Base-by-base conservation (phyloP, 1,140 invertebrate genomes). In the Doryteuthis pealeii region DNA sequence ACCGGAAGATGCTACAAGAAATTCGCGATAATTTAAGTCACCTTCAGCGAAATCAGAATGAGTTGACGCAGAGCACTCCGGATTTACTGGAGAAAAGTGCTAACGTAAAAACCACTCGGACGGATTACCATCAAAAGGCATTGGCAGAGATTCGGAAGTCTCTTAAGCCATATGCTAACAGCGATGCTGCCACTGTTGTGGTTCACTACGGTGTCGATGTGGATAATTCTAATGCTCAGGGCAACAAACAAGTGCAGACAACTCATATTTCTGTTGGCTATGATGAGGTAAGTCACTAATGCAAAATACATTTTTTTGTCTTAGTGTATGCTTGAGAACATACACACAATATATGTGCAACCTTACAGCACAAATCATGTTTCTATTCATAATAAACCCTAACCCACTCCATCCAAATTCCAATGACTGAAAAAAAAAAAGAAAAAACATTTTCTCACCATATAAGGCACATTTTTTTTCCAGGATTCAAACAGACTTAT, bases 81-180 rank as follows among this genome's bases (percentile, higher is more conserved):
- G 82, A 83, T 70, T 74, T 84, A 28, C 30, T 74, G 45, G 80
- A 81, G 68, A 79, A 79, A 71, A 66, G 33, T 18, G 35, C 43
- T 49, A 35, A 35, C 33, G 22, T 31, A 32, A 32, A 72, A 43
- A 70, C 35, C 33, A 77, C 74, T 2, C 43, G 78, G n/a, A 65
- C 77, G 15, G 78, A 80, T 66, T 95, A 95, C 88, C 92, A 93
- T 88, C 93, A 94, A 86, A 94, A 95, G 89, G 94, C 94, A 81
- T 90, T 96, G 87, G 93, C 93, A 87, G 92, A 94, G 88, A 96
- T 96, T 83, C 91, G 94, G 72, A 94, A 94, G 84, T 94, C 93
- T 67, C 87, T 96, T 77, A 90, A 93, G 80, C 94, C 94, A 65
- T 96, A 94, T 86, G 91, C 74, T 49, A 78, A 69, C 49, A 83